A percentile compares a stretch with the other conserved stretches of the same genome.
Evolutionary conservation across 2,888 invertebrate species (phyloP).

Genomic region (Chalcosyrphus nemorum): DNA sequence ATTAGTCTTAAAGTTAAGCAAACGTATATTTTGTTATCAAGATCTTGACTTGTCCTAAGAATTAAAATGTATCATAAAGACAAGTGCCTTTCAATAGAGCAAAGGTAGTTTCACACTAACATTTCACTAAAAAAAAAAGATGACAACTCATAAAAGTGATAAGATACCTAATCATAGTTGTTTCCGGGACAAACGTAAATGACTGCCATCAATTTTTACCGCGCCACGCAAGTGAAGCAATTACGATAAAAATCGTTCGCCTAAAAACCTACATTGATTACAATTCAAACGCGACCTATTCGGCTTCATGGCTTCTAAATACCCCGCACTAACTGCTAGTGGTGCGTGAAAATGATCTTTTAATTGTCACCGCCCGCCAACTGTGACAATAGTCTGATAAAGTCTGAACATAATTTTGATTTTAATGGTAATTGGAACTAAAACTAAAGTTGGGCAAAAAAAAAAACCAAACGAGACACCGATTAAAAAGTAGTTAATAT

Average conservation of each 20-base stretch:
- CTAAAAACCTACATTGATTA: neutral
- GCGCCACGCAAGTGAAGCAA: neutral
- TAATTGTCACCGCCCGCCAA: neutral
- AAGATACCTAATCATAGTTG: too few relatives aligned
- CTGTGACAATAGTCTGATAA: neutral
- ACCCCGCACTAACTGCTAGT: neutral
- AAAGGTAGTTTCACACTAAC: too few relatives aligned
- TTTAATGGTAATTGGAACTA: neutral
- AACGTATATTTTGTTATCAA: too few relatives aligned
- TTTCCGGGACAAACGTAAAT: too few relatives aligned
- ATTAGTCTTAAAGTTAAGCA: too few relatives aligned
- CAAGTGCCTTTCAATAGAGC: too few relatives aligned
- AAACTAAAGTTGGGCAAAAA: neutral
- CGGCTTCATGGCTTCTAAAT: too few relatives aligned
- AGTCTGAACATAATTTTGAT: neutral
- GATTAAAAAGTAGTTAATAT: slow-evolving; percentile 27
- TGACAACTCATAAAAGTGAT: too few relatives aligned
- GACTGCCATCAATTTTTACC: neutral
- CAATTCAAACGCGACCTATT: neutral
- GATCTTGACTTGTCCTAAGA: too few relatives aligned
- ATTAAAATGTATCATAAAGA: too few relatives aligned
- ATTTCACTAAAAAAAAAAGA: too few relatives aligned
- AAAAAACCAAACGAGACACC: neutral
- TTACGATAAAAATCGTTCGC: neutral
- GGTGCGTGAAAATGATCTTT: neutral